Conservation (phyloP, 2,797 vertebrate genomes). For the Thunnus albacares region DNA sequence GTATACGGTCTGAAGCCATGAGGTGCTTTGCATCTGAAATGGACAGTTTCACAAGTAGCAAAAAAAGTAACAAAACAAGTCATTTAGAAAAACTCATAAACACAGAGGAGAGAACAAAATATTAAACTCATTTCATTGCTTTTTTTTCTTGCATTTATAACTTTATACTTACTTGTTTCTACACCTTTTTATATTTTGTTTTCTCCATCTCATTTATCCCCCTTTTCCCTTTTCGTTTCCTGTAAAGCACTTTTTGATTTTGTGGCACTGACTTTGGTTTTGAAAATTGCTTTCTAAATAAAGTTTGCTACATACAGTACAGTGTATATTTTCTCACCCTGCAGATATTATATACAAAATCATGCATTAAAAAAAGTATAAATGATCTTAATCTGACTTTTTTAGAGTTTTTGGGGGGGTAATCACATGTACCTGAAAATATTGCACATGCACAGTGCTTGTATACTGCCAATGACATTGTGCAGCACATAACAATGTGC, state of each 20-base stretch:
- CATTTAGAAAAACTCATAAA: not conserved
- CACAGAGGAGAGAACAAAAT: not conserved
- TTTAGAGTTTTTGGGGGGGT: too few species aligned
- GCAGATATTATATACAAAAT: not conserved
- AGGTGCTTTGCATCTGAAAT: not conserved
- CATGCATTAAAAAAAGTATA: not conserved
- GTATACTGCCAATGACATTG: not conserved
- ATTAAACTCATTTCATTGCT: not conserved
- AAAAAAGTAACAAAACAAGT: not conserved
- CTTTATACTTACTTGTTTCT: not conserved
- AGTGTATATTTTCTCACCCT: not conserved
- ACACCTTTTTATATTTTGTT: not conserved
- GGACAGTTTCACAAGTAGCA: not conserved
- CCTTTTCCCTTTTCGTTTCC: not conserved
- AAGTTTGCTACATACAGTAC: not conserved
- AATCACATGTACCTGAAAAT: not conserved
- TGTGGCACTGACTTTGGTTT: not conserved
- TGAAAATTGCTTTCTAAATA: not conserved
- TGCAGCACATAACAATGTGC: not conserved
- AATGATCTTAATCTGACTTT: not conserved
- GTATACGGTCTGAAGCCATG: not conserved
- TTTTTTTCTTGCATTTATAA: not conserved
- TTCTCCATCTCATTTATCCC: not conserved
- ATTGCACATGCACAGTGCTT: not conserved
- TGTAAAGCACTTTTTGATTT: not conserved